A percentile compares a stretch with the other conserved stretches of the same genome.
These are phyloP conservation scores for Sphecodes monilicornis DNA, from an alignment of 2,888 invertebrate genomes.

Conservation along the genomic window DNA sequence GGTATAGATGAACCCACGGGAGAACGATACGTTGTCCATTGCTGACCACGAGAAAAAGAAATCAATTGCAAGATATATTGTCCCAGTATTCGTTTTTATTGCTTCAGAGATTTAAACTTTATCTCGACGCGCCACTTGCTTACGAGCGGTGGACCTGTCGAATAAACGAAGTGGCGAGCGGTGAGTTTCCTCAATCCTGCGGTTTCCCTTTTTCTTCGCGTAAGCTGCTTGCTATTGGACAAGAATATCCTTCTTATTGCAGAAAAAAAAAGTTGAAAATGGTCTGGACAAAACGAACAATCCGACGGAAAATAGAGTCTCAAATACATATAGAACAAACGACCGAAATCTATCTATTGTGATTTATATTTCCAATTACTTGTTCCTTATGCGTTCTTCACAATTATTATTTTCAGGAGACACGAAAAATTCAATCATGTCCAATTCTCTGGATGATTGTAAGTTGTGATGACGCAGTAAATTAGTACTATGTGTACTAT, in stretches of 20 bases:
- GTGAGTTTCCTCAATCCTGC: conserved; percentile 47
- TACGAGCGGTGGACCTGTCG: conserved; percentile 46
- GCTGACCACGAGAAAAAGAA: conserved; percentile 7
- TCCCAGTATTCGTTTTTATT: conserved; percentile 34
- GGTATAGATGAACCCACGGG: background rate
- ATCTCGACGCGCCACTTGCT: conserved; percentile 51
- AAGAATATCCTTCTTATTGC: conserved; percentile 35
- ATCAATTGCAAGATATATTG: conserved; percentile 37
- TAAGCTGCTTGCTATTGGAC: conserved; percentile 48
- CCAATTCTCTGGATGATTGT: too few species aligned
- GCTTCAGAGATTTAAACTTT: conserved; percentile 52
- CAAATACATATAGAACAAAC: background rate
- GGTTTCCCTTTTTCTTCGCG: conserved; percentile 33
- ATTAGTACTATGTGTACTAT: too few species aligned
- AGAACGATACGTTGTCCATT: conserved; percentile 11
- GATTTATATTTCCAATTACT: conserved; percentile 4
- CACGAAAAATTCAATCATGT: background rate
- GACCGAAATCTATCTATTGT: background rate
- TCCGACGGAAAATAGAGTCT: background rate
- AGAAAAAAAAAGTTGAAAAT: conserved; percentile 15
- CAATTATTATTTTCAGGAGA: background rate
- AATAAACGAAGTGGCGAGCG: conserved; percentile 48
- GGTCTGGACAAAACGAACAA: conserved; percentile 5
- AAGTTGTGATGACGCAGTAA: too few species aligned
- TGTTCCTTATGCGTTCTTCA: background rate